Evolutionary conservation across 2,888 invertebrate species (phyloP), one percentile per base, ranked within the genome.

Genomic region (Polyploca ridens): DNA sequence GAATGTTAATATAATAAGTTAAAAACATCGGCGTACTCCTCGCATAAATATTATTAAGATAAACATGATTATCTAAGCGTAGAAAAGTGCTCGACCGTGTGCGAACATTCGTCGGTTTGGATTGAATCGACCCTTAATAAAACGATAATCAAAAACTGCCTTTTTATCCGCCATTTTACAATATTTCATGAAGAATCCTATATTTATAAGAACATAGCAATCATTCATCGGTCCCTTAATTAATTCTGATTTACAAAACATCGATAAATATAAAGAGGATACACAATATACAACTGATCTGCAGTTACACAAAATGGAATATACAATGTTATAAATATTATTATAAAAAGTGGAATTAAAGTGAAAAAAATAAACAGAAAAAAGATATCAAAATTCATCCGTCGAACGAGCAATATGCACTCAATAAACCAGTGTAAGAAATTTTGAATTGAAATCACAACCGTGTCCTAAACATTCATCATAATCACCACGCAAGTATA

Each of bases 371-470:
- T 1, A 49, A 35, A 35, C 35, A 35, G 7, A 7, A 7, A 16
- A 61, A 38, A 41, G 4, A 61, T 44, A 61, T 41, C 41, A 44
- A 61, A 41, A 61, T 61, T 16, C 38, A 10, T 10, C 54, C 7
- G 19, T 19, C 16, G 19, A 59, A 35, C 60, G 60, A 60, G 54
- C 54, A 54, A 54, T 54, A 60, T 41, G 11, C 41, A 41, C 61
- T 19, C 54, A 5, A 54, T 19, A 54, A 54, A 19, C 10, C 54
- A 61, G 59, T 41, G 19, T 19, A 41, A 41, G 44, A 41, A 61
- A 33, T 67, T 71, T 73, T 68, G 70, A 73, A 66, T 64, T 68
- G 66, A 64, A 65, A 70, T 76, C 76, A 78, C 77, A 78, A 78
- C 73, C 75, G 71, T 67, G 69, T 69, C 68, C 63, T 67, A 65